Evolutionary conservation across 2,797 vertebrate genomes (phyloP).

Genomic region (Pangasius djambal): DNA sequence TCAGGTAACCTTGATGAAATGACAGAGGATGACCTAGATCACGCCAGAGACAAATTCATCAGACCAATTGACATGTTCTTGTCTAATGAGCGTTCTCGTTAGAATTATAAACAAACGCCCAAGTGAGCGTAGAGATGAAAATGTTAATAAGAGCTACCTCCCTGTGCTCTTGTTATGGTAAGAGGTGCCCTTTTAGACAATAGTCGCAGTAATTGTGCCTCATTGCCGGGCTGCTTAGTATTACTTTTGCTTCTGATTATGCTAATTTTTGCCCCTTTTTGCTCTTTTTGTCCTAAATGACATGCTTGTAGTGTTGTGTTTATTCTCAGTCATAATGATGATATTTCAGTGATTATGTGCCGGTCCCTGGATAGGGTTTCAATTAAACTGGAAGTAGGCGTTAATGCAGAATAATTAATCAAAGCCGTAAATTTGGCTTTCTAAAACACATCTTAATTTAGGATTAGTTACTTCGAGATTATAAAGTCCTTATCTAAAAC

Average conservation of each 20-base stretch:
- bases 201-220: conserved; percentile 45
- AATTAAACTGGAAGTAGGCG: not conserved
- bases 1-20: not conserved
- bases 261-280: not conserved
- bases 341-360: conserved; percentile 7
- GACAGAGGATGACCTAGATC: conserved; percentile 25
- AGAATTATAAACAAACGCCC: conserved; percentile 43
- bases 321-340: conserved; percentile 2
- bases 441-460: not conserved
- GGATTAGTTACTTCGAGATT: not conserved
- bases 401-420: not conserved
- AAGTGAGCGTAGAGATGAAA: conserved; percentile 24
- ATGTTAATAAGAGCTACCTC: conserved; percentile 44
- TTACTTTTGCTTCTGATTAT: conserved; percentile 26
- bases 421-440: not conserved
- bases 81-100: conserved; percentile 43
- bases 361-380: not conserved
- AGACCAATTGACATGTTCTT: conserved; percentile 44
- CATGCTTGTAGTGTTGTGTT: conserved; percentile 16
- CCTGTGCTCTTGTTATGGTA: conserved; percentile 40
- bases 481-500: not conserved
- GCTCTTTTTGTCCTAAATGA: not conserved
- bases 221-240: conserved; percentile 8
- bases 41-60: conserved; percentile 28
- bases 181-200: conserved; percentile 52